These are phyloP conservation scores for Flabesymbios commensalis DNA, from an alignment of 2,888 invertebrate species.

Conservation along the genomic window DNA sequence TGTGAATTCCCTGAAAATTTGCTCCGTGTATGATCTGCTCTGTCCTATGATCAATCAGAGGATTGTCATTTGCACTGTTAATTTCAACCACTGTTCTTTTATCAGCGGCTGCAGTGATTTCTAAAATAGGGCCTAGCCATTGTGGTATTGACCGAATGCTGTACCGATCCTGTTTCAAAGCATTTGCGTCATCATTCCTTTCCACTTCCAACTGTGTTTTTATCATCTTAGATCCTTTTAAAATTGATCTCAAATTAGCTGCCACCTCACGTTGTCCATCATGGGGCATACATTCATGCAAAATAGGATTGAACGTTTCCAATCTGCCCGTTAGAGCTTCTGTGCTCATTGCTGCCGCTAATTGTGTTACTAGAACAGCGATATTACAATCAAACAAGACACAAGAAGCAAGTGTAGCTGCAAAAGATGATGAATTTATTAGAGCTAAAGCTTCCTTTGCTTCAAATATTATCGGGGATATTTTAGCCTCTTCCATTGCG, in stretches of 20 bases:
- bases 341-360: constrained; percentile 28
- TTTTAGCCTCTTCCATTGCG: constrained; percentile 29
- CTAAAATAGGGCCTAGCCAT: constrained; percentile 38
- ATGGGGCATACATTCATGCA: constrained; percentile 35
- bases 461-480: constrained; percentile 33
- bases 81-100: constrained; percentile 28
- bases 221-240: constrained; percentile 26
- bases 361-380: constrained; percentile 32
- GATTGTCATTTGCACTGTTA: constrained; percentile 40
- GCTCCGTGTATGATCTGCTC: constrained; percentile 35
- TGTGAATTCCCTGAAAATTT: constrained; percentile 36
- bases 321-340: constrained; percentile 23
- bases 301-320: constrained; percentile 36
- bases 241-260: constrained; percentile 17
- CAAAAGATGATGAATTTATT: constrained; percentile 35
- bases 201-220: constrained; percentile 18
- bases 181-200: constrained; percentile 13
- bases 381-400: constrained; percentile 29
- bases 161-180: constrained; percentile 38
- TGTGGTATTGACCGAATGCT: constrained; percentile 35
- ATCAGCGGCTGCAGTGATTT: constrained; percentile 23
- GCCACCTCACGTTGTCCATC: constrained; percentile 32
- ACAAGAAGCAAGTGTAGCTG: constrained; percentile 29
- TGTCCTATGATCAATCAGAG: constrained; percentile 32
- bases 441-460: constrained; percentile 43